Conservation (phyloP, 2,113 vertebrate species). For the Sander lucioperca region DNA sequence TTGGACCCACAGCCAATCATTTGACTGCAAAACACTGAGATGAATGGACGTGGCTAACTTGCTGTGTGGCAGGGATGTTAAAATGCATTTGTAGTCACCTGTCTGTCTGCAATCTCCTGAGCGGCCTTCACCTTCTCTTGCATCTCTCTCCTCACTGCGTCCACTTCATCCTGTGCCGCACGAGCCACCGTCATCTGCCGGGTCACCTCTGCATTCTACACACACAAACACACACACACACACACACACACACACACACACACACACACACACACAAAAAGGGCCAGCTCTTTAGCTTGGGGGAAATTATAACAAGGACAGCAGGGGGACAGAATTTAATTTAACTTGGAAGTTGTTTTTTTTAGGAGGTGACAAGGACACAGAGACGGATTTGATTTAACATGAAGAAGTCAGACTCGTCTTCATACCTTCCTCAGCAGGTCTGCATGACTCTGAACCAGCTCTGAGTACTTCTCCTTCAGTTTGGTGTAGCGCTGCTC, state of each 20-base stretch:
- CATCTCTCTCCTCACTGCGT: constrained; percentile 91
- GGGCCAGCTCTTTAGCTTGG: background rate
- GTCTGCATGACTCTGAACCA: constrained; percentile 96
- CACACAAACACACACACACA: background rate
- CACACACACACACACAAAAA: constrained; percentile 28
- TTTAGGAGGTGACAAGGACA: background rate
- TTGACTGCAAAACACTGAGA: background rate
- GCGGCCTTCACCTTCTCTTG: constrained; percentile 90
- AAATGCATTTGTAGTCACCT: constrained; percentile 80
- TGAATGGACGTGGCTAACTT: background rate
- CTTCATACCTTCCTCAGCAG: constrained; percentile 92
- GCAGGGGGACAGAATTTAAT: background rate
- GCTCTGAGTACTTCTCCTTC: constrained; percentile 96
- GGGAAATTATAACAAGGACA: background rate
- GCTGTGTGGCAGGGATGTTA: too few relatives aligned
- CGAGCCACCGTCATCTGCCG: constrained; percentile 92
- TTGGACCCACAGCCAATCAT: background rate
- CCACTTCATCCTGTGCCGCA: constrained; percentile 91
- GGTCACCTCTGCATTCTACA: constrained; percentile 95
- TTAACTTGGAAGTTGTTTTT: background rate
- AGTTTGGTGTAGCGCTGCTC: constrained; percentile 97
- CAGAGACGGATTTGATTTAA: background rate
- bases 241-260: constrained; percentile 19
- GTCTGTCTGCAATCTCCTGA: constrained; percentile 88
- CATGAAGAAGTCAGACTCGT: background rate